A percentile compares a stretch with the other conserved stretches of the same genome.
phyloP scores from a whole-genome alignment of 2,888 invertebrate genomes.

The Epinotia bilunana region DNA sequence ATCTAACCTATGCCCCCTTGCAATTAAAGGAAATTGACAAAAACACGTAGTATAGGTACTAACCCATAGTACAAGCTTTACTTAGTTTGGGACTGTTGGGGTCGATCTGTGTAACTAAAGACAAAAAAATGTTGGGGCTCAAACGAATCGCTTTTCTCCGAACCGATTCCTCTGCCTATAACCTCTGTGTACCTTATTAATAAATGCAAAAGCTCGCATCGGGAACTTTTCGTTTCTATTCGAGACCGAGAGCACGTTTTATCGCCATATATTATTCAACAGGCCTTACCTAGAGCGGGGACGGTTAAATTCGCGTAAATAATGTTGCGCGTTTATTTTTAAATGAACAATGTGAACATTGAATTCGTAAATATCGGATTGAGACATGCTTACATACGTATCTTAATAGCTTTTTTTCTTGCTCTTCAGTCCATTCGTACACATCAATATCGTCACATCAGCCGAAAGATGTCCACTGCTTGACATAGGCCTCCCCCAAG shows the following conservation, averaged over 20 bases:
- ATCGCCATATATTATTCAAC: constrained; percentile 69
- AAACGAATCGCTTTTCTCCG: neutral
- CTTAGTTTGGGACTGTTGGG: too few species aligned
- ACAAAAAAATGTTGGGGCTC: too few species aligned
- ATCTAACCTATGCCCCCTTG: too few species aligned
- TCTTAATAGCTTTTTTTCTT: neutral
- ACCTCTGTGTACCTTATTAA: constrained; percentile 49
- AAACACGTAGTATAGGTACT: too few species aligned
- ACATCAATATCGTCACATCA: too few species aligned
- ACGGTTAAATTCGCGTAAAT: constrained; percentile 37
- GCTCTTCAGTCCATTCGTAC: too few species aligned
- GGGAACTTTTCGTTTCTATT: constrained; percentile 57
- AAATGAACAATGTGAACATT: constrained; percentile 42
- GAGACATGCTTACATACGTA: neutral
- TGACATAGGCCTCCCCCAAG: too few species aligned
- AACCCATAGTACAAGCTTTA: too few species aligned
- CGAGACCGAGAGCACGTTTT: constrained; percentile 59
- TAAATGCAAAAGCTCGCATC: constrained; percentile 58
- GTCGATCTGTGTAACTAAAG: too few species aligned
- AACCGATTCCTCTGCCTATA: constrained; percentile 2
- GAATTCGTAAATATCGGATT: constrained; percentile 24
- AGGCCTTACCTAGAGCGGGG: constrained; percentile 31
- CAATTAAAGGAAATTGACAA: too few species aligned
- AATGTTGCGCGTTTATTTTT: constrained; percentile 32
- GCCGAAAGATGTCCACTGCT: too few species aligned